Base-by-base conservation (phyloP, 2,113 vertebrate genomes). In the Ameiurus melas region DNA sequence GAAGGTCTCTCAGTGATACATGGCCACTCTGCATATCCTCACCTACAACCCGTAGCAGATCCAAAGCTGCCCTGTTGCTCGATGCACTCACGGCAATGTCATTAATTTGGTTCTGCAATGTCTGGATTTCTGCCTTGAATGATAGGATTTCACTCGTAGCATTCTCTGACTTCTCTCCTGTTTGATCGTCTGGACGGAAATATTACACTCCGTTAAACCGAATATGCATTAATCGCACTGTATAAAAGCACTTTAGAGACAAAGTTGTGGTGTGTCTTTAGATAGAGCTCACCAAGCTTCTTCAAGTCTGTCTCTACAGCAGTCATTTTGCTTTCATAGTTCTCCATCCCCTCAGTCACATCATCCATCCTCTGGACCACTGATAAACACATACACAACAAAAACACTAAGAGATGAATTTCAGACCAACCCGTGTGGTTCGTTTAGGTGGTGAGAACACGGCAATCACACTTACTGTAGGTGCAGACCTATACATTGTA, bases 321-420 rank as follows among this genome's bases (percentile, higher is more conserved):
- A 85, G 92, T 95, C 84, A 99, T 97, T 94, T 98, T 97, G 85
- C 97, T 96, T 90, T 96, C 95, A 14, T 97, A 99, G 91, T 95
- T 96, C 91, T 98, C 96, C 95, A 99, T 96, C 60, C 97, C 97
- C 92, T 96, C 97, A 89, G 97, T 96, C 80, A 99, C 97, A 90
- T 95, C 97, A 93, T 99, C 97, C 97, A 99, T 98, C 94, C 94
- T 97, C 93, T 98, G 96, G 92, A 99, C 97, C 96, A 99, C 98
- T 99, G 91, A 83, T 79, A 93, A 82, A 92, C 57, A 78, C 30
- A 91, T 5, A 83, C 57, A 75, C 4, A 80, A 90, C 68, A 0
- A 90, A 53, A 51, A 53, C 30, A 70, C 16, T 73, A 14, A 66
- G 62, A 33, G 27, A 8, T 53, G 77, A 39, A 86, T 43, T 16